Conservation (phyloP, 2,888 invertebrate species). For the Palloptera scutellata region DNA sequence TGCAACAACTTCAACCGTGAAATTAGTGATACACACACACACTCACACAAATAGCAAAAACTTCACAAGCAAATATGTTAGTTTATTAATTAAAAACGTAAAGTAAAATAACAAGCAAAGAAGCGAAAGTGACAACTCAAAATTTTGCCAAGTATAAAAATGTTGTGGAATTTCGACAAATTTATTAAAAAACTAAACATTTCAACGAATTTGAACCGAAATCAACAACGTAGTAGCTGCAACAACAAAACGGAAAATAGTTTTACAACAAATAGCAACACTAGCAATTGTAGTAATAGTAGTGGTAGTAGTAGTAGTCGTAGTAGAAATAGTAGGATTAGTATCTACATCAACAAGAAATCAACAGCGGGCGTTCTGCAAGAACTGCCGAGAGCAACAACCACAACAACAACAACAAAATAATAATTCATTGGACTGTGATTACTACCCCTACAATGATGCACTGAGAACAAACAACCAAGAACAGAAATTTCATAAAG, state of each 20-base stretch:
- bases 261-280: conserved; percentile 3
- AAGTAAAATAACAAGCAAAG: too few species aligned
- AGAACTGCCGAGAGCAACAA: neutral
- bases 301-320: conserved; percentile 18
- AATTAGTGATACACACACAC: too few species aligned
- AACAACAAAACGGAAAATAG: conserved; percentile 8
- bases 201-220: conserved; percentile 32
- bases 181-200: conserved; percentile 26
- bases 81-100: neutral
- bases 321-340: conserved; percentile 16
- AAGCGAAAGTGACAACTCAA: neutral
- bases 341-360: conserved; percentile 1
- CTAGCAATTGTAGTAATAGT: conserved; percentile 5
- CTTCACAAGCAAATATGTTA: neutral
- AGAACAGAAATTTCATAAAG: conserved; percentile 36
- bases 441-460: conserved; percentile 12
- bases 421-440: conserved; percentile 22
- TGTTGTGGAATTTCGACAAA: conserved; percentile 31
- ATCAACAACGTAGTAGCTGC: conserved; percentile 18
- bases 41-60: neutral
- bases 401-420: conserved; percentile 10
- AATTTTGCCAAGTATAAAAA: conserved; percentile 5
- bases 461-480: conserved; percentile 15
- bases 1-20: conserved; percentile 5
- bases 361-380: neutral